Conservation (phyloP, 2,888 invertebrate genomes). For the Griposia aprilina region DNA sequence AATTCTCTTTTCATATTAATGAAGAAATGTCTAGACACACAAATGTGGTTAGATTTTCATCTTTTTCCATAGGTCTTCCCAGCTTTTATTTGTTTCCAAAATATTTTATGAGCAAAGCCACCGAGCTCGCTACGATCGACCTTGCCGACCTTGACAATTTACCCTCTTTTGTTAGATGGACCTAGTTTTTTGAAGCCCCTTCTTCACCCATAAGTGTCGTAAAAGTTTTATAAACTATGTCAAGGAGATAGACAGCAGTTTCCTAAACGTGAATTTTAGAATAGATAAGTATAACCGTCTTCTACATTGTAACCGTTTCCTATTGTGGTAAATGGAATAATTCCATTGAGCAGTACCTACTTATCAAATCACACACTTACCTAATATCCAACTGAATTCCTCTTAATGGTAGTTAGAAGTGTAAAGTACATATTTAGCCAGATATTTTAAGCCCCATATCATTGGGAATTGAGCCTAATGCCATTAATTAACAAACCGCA, state of each 20-base stretch:
- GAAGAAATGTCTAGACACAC: slow-evolving; percentile 24
- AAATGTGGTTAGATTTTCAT: background rate
- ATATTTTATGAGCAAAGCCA: slow-evolving; percentile 23
- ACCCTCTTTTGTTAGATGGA: background rate
- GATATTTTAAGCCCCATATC: background rate
- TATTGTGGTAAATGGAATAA: background rate
- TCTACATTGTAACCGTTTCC: background rate
- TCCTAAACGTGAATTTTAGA: background rate
- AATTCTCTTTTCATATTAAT: slow-evolving; percentile 33
- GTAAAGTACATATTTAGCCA: background rate
- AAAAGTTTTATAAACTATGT: slow-evolving; percentile 1
- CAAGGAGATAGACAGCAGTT: background rate
- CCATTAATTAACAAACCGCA: background rate
- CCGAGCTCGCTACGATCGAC: background rate
- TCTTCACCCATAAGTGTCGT: background rate
- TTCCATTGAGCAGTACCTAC: background rate
- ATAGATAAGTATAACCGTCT: background rate
- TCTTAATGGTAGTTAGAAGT: background rate
- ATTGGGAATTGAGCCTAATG: background rate
- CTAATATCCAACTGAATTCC: background rate
- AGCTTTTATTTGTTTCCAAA: slow-evolving; percentile 9
- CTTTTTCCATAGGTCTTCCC: background rate
- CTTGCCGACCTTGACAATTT: slow-evolving; percentile 2
- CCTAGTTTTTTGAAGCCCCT: slow-evolving; percentile 1
- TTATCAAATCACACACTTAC: background rate